Evolutionary conservation across 2,113 vertebrate genomes (phyloP), one percentile per base, ranked within the genome.

Genomic region (Tachuris rubrigastra): DNA sequence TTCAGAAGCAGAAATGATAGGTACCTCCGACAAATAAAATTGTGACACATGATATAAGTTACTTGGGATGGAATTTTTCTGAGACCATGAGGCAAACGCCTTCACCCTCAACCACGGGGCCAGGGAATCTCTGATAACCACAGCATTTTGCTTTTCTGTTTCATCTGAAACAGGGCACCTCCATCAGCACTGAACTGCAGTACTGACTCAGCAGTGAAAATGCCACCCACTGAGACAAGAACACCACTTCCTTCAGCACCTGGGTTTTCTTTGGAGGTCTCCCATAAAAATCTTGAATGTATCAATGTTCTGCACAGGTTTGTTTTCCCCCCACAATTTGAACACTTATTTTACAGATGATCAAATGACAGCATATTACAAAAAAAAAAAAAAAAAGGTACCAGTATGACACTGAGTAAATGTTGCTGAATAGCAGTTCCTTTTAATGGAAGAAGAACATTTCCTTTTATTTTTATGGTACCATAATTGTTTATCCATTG

Each of bases 171-270:
- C 60, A 81, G 94, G 79, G 23, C 52, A 92, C 37, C 90, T 91
- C 76, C 85, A 95, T 81, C 85, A 95, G 72, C 93, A 89, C 73
- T 71, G 74, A 95, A 60, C 65, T 60, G 69, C 62, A 63, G 68
- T 10, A 89, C 93, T 97, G 96, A 97, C 94, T 98, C 95, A 97
- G 97, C 96, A 96, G 58, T 73, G 69, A 90, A 94, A 97, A 97
- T 97, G 89, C 95, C 97, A 98, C 97, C 97, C 97, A 97, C 92
- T 24, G 55, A 94, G 95, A 68, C 65, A 65, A 60, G 27, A 88
- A 72, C 31, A 75, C 56, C 60, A 91, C 71, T 97, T 97, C 89
- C 69, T 92, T 77, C 82, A 87, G 53, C 76, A 92, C 79, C 72
- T 89, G 67, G 85, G 37, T 93, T 95, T 97, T 96, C 96, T 93